These are phyloP conservation scores for Coelopa frigida DNA, from an alignment of 1,140 invertebrate genomes.

Conservation along the genomic window DNA sequence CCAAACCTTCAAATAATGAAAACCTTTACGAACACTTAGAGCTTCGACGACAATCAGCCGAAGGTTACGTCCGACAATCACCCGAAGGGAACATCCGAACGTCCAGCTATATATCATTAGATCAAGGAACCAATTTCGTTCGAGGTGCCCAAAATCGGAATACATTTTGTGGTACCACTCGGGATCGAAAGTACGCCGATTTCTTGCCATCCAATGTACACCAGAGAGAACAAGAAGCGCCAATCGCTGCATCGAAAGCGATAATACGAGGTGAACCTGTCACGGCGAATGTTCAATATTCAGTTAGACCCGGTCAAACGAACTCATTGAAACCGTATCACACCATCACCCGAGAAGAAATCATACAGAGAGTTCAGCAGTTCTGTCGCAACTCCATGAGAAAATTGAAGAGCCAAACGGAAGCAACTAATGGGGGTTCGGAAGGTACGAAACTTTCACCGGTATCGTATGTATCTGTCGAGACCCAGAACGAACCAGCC, in stretches of 20 bases:
- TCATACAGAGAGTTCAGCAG: conserved; percentile 40
- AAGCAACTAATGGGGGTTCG: conserved; percentile 20
- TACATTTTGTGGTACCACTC: conserved; percentile 31
- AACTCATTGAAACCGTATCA: background rate
- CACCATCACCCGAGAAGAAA: conserved; percentile 36
- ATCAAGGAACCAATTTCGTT: conserved; percentile 19
- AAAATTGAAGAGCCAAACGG: conserved; percentile 17
- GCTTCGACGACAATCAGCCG: conserved; percentile 20
- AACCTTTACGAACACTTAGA: conserved; percentile 40
- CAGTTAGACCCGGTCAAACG: background rate
- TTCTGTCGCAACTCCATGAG: conserved; percentile 41
- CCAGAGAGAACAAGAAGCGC: conserved; percentile 1
- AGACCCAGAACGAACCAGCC: too few species aligned
- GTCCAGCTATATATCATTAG: conserved; percentile 8
- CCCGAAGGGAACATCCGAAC: background rate
- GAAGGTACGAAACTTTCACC: conserved; percentile 30
- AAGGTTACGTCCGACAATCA: conserved; percentile 2
- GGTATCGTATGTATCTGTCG: conserved; percentile 39
- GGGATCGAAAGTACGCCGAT: conserved; percentile 18
- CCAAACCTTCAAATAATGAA: conserved; percentile 23
- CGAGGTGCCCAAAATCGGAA: conserved; percentile 35
- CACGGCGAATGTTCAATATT: too few species aligned
- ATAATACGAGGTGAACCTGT: conserved; percentile 25
- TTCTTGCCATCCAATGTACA: conserved; percentile 2
- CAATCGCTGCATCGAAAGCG: conserved; percentile 24